A percentile compares a stretch with the other conserved stretches of the same genome.
Evolutionary conservation across 1,140 invertebrate species (phyloP).

Genomic region (Sminthurides bifidus): DNA sequence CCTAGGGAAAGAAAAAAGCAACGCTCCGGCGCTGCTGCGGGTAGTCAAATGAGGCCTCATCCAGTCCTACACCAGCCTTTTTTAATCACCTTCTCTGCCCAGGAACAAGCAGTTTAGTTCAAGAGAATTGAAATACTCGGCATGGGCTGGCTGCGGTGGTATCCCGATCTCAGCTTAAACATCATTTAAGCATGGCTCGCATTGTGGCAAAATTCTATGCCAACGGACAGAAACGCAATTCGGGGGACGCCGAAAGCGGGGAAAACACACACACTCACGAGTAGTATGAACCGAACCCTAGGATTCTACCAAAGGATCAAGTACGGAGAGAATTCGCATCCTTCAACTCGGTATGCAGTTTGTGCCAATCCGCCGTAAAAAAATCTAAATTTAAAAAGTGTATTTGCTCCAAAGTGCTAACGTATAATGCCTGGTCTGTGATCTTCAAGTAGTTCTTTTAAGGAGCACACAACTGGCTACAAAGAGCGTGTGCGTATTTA

Average conservation of each 20-base stretch:
- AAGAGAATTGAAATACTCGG: constrained; percentile 4
- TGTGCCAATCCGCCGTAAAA: constrained; percentile 21
- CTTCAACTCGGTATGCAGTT: constrained; percentile 1
- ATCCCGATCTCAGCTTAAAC: too few relatives aligned
- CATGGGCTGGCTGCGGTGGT: background rate
- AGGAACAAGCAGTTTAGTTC: too few relatives aligned
- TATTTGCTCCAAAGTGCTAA: too few relatives aligned
- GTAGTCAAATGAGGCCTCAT: constrained; percentile 29
- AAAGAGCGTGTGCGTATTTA: constrained; percentile 1
- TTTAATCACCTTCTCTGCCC: constrained; percentile 32
- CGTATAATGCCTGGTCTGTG: too few relatives aligned
- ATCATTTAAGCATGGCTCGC: too few relatives aligned
- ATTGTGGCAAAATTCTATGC: too few relatives aligned
- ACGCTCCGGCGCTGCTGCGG: constrained; percentile 29
- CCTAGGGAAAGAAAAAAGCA: constrained; percentile 22
- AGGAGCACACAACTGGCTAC: background rate
- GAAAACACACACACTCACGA: too few relatives aligned
- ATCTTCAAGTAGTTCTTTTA: constrained; percentile 1
- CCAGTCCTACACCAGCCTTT: constrained; percentile 28
- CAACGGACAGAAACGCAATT: background rate
- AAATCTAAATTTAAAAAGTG: constrained; percentile 27
- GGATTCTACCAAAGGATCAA: too few relatives aligned
- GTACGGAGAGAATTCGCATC: constrained; percentile 19
- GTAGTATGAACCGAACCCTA: too few relatives aligned
- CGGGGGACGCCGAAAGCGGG: background rate